Evolutionary conservation across 2,888 invertebrate species (phyloP).

Genomic region (Cenopis cana): DNA sequence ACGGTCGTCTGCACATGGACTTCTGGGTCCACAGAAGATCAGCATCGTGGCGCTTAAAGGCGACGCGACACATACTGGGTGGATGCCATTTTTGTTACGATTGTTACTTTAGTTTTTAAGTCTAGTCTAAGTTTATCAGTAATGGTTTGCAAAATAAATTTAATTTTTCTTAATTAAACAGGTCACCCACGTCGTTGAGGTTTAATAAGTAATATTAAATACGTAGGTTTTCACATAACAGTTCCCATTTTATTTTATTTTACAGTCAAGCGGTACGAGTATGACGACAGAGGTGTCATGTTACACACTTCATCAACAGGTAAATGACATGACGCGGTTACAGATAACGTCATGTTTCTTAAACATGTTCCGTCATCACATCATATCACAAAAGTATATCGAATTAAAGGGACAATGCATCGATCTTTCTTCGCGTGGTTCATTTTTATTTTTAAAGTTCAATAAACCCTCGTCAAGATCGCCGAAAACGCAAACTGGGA

Average conservation of each 20-base stretch:
- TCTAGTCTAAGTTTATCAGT: too few relatives aligned
- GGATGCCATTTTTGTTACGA: too few relatives aligned
- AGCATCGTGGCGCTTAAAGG: too few relatives aligned
- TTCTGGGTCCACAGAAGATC: too few relatives aligned
- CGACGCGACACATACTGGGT: too few relatives aligned
- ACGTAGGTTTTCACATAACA: background rate
- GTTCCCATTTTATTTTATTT: constrained; percentile 9
- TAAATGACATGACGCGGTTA: constrained; percentile 28
- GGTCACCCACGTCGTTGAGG: too few relatives aligned
- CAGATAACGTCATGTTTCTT: constrained; percentile 37
- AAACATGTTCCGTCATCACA: constrained; percentile 30
- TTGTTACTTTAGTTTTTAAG: too few relatives aligned
- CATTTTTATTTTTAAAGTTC: constrained; percentile 18
- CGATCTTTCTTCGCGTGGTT: constrained; percentile 12
- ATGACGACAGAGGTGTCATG: constrained; percentile 13
- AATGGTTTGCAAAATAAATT: too few relatives aligned
- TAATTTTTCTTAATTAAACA: background rate
- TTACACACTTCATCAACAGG: constrained; percentile 33
- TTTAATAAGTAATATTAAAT: background rate
- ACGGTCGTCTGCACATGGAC: too few relatives aligned
- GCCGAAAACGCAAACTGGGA: constrained; percentile 10
- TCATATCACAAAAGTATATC: constrained; percentile 21
- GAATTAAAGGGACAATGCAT: constrained; percentile 36
- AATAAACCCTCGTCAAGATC: constrained; percentile 13
- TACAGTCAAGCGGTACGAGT: background rate